Base-by-base conservation (phyloP, 2,888 invertebrate genomes). In the Drosophila stalkeri region DNA sequence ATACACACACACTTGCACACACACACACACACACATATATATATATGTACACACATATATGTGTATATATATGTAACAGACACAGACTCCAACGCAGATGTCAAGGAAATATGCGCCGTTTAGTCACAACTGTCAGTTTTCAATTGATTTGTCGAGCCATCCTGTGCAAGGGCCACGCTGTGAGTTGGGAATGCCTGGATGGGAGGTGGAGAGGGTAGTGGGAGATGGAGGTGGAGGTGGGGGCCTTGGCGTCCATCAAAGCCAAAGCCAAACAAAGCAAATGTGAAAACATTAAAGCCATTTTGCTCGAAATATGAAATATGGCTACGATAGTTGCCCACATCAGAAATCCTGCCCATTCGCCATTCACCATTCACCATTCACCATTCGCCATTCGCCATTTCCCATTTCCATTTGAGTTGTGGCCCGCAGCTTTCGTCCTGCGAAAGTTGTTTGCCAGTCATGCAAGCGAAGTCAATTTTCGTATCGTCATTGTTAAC, bases 241-340 rank as follows among this genome's bases (percentile, higher is more conserved):
- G n/a, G n/a, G n/a, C 8, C 11, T 33, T 1, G 18, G 55, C 23
- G 52, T 79, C 77, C 76, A 83, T 82, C 86, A 87, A 90, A 90
- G 85, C 85, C 89, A 85, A 51, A 51, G 18, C 49, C 31, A 33
- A 51, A 88, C 90, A 86, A 86, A 83, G 89, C 90, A 89, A 86
- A 90, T 86, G 85, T 81, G 89, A 90, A 90, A 89, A 83, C 90
- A 86, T 86, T 90, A 90, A 86, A 90, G 85, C 82, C 81, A 86
- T 85, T 89, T 77, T 80, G 71, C 74, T 66, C 61, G 70, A 62
- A 86, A 72, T 71, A 64, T 64, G 72, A 89, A 84, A 82, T 84
- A 89, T 87, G 68, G 62, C 66, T 65, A 59, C 80, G 72, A 74
- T 89, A 84, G 84, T 87, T 79, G 33, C 47, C 67, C 66, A 33